Evolutionary conservation across 1,140 invertebrate species (phyloP).

Genomic region (Panagrolaimus sp.): DNA sequence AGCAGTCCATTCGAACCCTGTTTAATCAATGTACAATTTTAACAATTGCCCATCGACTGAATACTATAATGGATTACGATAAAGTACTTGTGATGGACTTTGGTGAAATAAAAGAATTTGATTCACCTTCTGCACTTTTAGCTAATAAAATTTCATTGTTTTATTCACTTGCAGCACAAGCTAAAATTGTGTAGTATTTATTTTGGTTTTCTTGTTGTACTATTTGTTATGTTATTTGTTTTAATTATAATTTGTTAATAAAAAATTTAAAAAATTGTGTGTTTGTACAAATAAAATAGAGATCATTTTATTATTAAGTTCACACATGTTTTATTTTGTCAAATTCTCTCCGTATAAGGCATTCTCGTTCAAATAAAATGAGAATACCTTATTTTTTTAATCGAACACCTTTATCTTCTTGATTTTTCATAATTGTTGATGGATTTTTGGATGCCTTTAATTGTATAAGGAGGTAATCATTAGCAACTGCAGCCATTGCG

Average conservation of each 20-base stretch:
- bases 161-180: background rate
- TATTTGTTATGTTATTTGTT: background rate
- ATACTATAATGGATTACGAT: constrained; percentile 69
- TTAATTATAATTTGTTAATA: background rate
- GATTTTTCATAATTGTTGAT: too few species aligned
- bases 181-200: constrained; percentile 1
- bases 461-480: constrained; percentile 45
- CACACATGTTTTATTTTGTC: too few species aligned
- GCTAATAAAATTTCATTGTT: background rate
- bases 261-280: background rate
- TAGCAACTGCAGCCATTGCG: constrained; percentile 52
- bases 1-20: constrained; percentile 25
- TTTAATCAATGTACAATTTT: constrained; percentile 68
- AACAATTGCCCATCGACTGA: constrained; percentile 73
- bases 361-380: too few species aligned
- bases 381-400: too few species aligned
- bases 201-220: too few species aligned
- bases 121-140: constrained; percentile 6
- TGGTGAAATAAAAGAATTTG: constrained; percentile 12
- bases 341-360: too few species aligned
- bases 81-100: constrained; percentile 14
- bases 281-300: too few species aligned
- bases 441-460: constrained; percentile 19
- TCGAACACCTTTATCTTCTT: too few species aligned
- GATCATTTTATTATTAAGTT: too few species aligned